phyloP scores from a whole-genome alignment of 92 coral and sea anemone species.

The Diadumene lineata region DNA sequence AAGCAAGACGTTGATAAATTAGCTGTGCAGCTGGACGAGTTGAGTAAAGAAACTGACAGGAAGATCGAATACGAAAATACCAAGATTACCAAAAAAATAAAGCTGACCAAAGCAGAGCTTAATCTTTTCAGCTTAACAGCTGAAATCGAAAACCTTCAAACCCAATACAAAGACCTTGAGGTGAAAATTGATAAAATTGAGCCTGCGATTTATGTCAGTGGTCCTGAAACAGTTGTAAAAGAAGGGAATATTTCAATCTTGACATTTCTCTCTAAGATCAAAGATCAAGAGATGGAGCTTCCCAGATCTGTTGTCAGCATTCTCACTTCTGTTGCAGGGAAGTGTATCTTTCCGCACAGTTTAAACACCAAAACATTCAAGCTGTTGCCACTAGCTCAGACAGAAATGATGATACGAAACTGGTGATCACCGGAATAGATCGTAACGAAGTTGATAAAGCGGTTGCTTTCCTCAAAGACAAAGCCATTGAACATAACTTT shows the following conservation, averaged over 20 bases:
- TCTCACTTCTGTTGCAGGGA: constrained; percentile 21
- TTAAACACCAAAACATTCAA: constrained; percentile 17
- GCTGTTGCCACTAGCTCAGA: constrained; percentile 23
- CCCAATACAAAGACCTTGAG: constrained; percentile 13
- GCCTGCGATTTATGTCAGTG: constrained; percentile 22
- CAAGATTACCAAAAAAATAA: constrained; percentile 7
- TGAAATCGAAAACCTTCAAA: constrained; percentile 24
- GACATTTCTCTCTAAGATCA: constrained; percentile 32
- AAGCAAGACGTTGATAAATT: constrained; percentile 33
- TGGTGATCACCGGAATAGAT: constrained; percentile 38
- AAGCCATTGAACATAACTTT: constrained; percentile 39
- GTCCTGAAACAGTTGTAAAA: constrained; percentile 30
- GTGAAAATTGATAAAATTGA: constrained; percentile 20
- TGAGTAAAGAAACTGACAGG: constrained; percentile 37
- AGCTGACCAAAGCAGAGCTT: constrained; percentile 18
- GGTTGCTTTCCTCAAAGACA: constrained; percentile 15
- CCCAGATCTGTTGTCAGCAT: constrained; percentile 19
- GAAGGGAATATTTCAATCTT: constrained; percentile 34
- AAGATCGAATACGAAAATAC: constrained; percentile 34
- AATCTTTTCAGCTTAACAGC: constrained; percentile 24
- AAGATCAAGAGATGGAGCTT: constrained; percentile 26
- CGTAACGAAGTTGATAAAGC: constrained; percentile 43
- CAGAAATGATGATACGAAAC: constrained; percentile 10
- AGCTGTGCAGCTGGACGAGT: constrained; percentile 27
- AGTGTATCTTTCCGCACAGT: constrained; percentile 11